Evolutionary conservation across 2,113 vertebrate species (phyloP), one percentile per base, ranked within the genome.

Genomic region (Xenotilapia caudafasciata): DNA sequence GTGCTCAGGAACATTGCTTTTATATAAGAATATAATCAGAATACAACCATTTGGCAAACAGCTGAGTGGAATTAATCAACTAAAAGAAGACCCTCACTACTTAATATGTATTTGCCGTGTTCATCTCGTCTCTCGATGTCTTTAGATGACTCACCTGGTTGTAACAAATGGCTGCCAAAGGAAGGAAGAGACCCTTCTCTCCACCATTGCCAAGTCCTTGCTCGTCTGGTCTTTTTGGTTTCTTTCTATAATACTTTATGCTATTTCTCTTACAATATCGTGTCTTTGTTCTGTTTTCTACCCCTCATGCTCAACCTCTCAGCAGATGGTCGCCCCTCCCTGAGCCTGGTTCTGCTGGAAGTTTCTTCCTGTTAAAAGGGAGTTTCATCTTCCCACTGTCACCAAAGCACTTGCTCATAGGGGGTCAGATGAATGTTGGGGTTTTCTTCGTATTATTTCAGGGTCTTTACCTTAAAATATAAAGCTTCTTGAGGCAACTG

Each of bases 101-200:
- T 31, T 31, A 58, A 31, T 58, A 6, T 1, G 13, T 58, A 31
- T 31, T 58, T 58, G 0, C 0, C 1, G 0, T 58, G 26, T 31
- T 58, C 56, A 31, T 31, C 56, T 17, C 0, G 1, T 58, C 56
- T 58, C 0, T 58, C 0, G 0, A 6, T 58, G 56, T 58, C 62
- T 38, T 65, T 35, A 65, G 60, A 38, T 0, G 10, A 38, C 19
- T 65, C 9, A 35, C 58, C 6, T 65, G 15, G 9, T 35, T 65
- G 60, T 65, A 35, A 35, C 4, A 35, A 1, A n/a, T 65, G 31
- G 60, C 6, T 35, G 60, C 31, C 15, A 28, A 5, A 28, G 4
- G 4, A 26, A 26, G 26, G 2, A 26, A 26, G 26, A 26, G 26
- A 28, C 26, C 26, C 28, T 28, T 28, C 28, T 28, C 2, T 15